These are phyloP conservation scores for Drosophila kuntzei DNA, from an alignment of 2,888 invertebrate species.

Conservation along the genomic window DNA sequence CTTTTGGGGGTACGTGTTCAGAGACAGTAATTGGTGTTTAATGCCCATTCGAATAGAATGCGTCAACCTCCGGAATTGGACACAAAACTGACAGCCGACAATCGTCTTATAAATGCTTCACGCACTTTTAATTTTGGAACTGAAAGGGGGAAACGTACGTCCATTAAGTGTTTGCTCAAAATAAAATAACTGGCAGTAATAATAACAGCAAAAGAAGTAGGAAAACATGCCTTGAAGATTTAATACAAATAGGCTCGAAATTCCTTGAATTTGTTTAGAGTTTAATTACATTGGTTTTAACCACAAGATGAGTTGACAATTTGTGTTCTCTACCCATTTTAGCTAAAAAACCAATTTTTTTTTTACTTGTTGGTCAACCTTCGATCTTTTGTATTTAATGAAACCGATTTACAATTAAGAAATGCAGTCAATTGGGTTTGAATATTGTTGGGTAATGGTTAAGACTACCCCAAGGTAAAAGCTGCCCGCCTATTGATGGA, in stretches of 20 bases:
- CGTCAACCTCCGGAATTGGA: slow-evolving; percentile 49
- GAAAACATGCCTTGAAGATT: slow-evolving; percentile 35
- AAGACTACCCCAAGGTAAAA: slow-evolving; percentile 46
- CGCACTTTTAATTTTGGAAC: slow-evolving; percentile 56
- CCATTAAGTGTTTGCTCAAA: slow-evolving; percentile 23
- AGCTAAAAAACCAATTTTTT: slow-evolving; percentile 24
- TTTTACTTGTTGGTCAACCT: slow-evolving; percentile 32
- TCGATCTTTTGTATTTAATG: slow-evolving; percentile 42
- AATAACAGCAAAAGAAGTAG: slow-evolving; percentile 4
- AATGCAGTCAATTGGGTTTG: slow-evolving; percentile 20
- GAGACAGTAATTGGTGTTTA: slow-evolving; percentile 65
- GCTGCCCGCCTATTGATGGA: background rate
- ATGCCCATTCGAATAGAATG: slow-evolving; percentile 55
- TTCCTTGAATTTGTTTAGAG: slow-evolving; percentile 61
- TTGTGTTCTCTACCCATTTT: slow-evolving; percentile 20
- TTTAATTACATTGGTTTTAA: slow-evolving; percentile 55
- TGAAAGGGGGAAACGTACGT: slow-evolving; percentile 48
- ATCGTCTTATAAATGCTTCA: slow-evolving; percentile 53
- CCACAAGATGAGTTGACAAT: slow-evolving; percentile 74
- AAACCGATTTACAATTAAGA: slow-evolving; percentile 52
- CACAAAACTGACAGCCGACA: slow-evolving; percentile 31
- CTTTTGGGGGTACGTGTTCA: slow-evolving; percentile 57
- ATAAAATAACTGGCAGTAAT: slow-evolving; percentile 1
- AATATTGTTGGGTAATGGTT: slow-evolving; percentile 28
- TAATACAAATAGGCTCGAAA: slow-evolving; percentile 30